Conservation (phyloP, 1,140 invertebrate genomes). For the Atopsyche davidsoni region DNA sequence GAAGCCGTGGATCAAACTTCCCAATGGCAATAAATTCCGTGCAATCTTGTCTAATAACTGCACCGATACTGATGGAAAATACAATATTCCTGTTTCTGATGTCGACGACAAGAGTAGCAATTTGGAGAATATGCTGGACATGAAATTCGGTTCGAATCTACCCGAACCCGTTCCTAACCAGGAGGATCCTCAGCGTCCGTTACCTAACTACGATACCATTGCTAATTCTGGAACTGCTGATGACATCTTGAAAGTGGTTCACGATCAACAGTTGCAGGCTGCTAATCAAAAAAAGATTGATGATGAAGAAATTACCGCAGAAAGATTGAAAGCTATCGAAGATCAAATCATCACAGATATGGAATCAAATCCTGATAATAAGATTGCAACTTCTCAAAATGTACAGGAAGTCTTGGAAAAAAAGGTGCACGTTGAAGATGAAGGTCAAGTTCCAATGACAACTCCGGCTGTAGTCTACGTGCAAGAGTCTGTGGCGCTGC, state of each 20-base stretch:
- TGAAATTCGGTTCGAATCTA: too few species aligned
- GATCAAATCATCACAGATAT: constrained; percentile 42
- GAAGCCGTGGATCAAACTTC: constrained; percentile 43
- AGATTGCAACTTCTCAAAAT: background rate
- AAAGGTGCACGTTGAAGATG: background rate
- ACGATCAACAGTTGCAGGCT: constrained; percentile 34
- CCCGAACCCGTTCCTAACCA: too few species aligned
- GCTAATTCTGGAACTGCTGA: constrained; percentile 30
- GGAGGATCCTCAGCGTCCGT: too few species aligned
- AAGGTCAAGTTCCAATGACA: background rate
- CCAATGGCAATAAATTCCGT: constrained; percentile 42
- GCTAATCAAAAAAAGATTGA: constrained; percentile 24
- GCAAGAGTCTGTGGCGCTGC: background rate
- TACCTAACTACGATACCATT: constrained; percentile 4
- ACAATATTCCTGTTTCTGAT: background rate
- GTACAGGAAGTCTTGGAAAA: background rate
- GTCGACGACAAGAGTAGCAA: too few species aligned
- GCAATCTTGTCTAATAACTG: constrained; percentile 45
- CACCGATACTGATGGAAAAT: constrained; percentile 32
- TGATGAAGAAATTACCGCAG: constrained; percentile 34
- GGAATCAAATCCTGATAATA: background rate
- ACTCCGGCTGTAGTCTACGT: background rate
- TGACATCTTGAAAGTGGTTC: constrained; percentile 37
- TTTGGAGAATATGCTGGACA: constrained; percentile 40
- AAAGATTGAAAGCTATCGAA: constrained; percentile 39